Evolutionary conservation across 2,797 vertebrate genomes (phyloP), one percentile per base, ranked within the genome.

Genomic region (Leuciscus waleckii): DNA sequence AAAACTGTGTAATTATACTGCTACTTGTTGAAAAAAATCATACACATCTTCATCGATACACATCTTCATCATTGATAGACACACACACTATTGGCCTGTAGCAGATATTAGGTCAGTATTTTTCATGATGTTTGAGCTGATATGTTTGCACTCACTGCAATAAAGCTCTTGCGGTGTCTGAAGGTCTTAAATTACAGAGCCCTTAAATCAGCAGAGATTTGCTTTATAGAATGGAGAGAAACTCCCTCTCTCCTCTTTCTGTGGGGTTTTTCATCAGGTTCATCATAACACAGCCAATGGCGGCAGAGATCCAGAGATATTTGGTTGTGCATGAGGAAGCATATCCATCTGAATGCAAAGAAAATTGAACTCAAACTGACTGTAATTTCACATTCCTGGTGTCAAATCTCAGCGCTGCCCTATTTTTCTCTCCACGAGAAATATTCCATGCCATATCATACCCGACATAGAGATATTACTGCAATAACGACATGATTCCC

Each of bases 281-380:
- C 39, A 61, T 82, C 41, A 46, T 43, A 63, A 65, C 32, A 74
- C 70, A 75, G 81, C 81, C 70, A 83, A 77, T 84, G 58, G 73
- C 46, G 9, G 43, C 9, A 23, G 16, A 68, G 73, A 77, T 77
- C 43, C 73, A 69, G 2, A 84, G 82, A 84, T 56, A 84, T 77
- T 23, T 32, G 58, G 43, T 51, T 83, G 71, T 46, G 2, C 82
- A 83, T 69, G 63, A 84, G 35, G n/a, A 77, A 39, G 73, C 74
- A 69, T 11, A 67, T 67, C 46, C 74, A 68, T 77, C 74, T 84
- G 82, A 84, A 84, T 84, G 63, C 56, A 84, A 77, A 84, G 71
- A 41, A 77, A 76, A 74, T 29, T 29, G 29, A 77, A 76, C 41
- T 75, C 43, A 26, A 37, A 39, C 43, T 65, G 81, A 77, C 82